Percentiles rank a stretch among this genome's conserved stretches.
Conservation (phyloP, 2,888 invertebrate genomes). For the Mamestra brassicae region DNA sequence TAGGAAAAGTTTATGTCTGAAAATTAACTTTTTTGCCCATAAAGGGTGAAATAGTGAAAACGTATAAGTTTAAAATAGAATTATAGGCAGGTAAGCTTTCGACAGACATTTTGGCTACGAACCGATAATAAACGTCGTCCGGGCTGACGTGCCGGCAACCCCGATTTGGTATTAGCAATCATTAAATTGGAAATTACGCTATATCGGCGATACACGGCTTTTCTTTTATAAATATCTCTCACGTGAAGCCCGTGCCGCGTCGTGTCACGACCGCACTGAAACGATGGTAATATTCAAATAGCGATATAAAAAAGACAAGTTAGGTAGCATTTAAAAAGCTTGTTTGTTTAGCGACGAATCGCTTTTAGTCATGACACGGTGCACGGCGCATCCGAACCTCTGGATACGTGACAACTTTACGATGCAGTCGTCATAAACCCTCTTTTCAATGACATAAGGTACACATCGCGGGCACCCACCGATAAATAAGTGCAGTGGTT, state of each 20-base stretch:
- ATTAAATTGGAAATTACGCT: slow-evolving; percentile 91
- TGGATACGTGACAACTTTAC: slow-evolving; percentile 71
- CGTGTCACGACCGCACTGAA: slow-evolving; percentile 89
- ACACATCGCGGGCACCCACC: slow-evolving; percentile 57
- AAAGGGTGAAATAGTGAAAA: slow-evolving; percentile 49
- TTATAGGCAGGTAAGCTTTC: slow-evolving; percentile 68
- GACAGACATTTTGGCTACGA: slow-evolving; percentile 72
- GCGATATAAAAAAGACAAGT: slow-evolving; percentile 91
- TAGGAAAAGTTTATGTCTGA: slow-evolving; percentile 6
- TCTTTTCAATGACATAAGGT: slow-evolving; percentile 63
- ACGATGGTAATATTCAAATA: slow-evolving; percentile 91
- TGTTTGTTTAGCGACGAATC: slow-evolving; percentile 90
- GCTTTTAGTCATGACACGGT: slow-evolving; percentile 88
- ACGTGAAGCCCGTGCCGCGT: slow-evolving; percentile 89
- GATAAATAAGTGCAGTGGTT: slow-evolving; percentile 64
- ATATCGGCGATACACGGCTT: slow-evolving; percentile 88
- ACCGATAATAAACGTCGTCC: slow-evolving; percentile 80
- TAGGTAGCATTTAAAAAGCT: slow-evolving; percentile 91
- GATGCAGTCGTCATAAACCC: slow-evolving; percentile 65
- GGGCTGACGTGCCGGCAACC: slow-evolving; percentile 85
- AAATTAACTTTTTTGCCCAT: slow-evolving; percentile 27
- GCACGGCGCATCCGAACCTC: slow-evolving; percentile 81
- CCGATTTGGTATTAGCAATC: slow-evolving; percentile 89
- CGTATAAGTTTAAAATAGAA: slow-evolving; percentile 65
- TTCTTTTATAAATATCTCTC: slow-evolving; percentile 91